Base-by-base conservation (phyloP, 2,888 invertebrate genomes). In the Lycophotia porphyrea region DNA sequence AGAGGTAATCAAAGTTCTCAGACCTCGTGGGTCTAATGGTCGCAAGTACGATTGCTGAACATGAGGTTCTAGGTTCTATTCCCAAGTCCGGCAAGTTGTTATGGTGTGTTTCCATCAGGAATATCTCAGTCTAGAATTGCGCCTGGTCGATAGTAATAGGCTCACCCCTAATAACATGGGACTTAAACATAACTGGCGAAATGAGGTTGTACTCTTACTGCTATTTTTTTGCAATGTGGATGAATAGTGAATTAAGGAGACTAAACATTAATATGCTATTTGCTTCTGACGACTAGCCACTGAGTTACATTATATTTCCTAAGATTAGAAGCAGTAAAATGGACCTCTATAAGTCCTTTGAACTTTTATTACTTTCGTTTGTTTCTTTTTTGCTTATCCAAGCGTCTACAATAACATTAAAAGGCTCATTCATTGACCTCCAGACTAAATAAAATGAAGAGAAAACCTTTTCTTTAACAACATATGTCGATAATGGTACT, bases 341-440 rank as follows among this genome's bases (percentile, higher is more conserved):
- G 1, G 0, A 13, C 27, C 3, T 73, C 55, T 44, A 7, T 7
- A 36, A 47, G 5, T n/a, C 7, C 39, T 18, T 42, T 49, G 39
- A 63, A 52, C 18, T 42, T 42, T 27, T 2, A 24, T 0, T 18
- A 39, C 0, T 24, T 77, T 77, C 34, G 1, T 42, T 42, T 18
- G 13, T 34, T 21, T 34, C 15, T 34, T 27, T 13, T 42, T 66
- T 52, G 42, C 18, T 65, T 66, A 44, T 21, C 13, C 34, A 78
- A 24, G 24, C 63, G 47, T 73, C 52, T 47, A 34, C 44, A 72
- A 24, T 64, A 72, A 64, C 34, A 18, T 34, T 31, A 72, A 31
- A 13, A 13, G 21, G 11, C n/a, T 31, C 58, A 64, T 75, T 82
- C 42, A 18, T 34, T 82, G 78, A 70, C 80, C 82, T 77, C 66